These are phyloP conservation scores for Monomorium pharaonis DNA, from an alignment of 1,140 invertebrate species.

Conservation along the genomic window DNA sequence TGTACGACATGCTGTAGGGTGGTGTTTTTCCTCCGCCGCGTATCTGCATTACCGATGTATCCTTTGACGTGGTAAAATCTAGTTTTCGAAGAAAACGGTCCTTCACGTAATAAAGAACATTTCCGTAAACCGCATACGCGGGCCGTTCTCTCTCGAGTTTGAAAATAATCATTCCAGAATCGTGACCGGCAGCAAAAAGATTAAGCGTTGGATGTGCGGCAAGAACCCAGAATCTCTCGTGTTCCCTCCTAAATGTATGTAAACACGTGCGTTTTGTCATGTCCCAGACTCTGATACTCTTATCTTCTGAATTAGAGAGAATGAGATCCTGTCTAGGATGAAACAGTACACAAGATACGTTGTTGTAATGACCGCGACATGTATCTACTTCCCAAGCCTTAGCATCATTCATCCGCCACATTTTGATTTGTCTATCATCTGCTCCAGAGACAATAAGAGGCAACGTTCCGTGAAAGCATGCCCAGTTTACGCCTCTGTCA, in stretches of 20 bases:
- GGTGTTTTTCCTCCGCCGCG: conserved; percentile 91
- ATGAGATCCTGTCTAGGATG: conserved; percentile 99
- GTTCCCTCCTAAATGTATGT: conserved; percentile 97
- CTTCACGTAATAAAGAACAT: conserved; percentile 98
- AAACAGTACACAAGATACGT: conserved; percentile 99
- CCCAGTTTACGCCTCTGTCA: conserved; percentile 99
- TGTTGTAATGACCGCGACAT: conserved; percentile 99
- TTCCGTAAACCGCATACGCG: conserved; percentile 97
- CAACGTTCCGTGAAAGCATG: conserved; percentile 97
- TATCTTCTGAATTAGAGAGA: conserved; percentile 99
- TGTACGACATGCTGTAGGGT: conserved; percentile 96
- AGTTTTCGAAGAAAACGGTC: conserved; percentile 95
- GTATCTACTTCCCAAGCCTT: conserved; percentile 99
- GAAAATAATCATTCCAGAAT: conserved; percentile 95
- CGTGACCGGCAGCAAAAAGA: conserved; percentile 97
- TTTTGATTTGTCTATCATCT: conserved; percentile 98
- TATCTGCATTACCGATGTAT: conserved; percentile 97
- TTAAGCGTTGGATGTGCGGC: conserved; percentile 95
- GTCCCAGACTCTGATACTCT: conserved; percentile 99
- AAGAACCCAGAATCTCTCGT: conserved; percentile 98
- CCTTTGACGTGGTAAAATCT: conserved; percentile 97
- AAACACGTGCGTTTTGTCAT: conserved; percentile 99
- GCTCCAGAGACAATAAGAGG: conserved; percentile 98
- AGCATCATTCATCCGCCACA: conserved; percentile 99
- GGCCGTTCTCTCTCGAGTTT: conserved; percentile 98